Evolutionary conservation across 2,797 vertebrate genomes (phyloP), one percentile per base, ranked within the genome.

Genomic region (Poeciliopsis turneri): DNA sequence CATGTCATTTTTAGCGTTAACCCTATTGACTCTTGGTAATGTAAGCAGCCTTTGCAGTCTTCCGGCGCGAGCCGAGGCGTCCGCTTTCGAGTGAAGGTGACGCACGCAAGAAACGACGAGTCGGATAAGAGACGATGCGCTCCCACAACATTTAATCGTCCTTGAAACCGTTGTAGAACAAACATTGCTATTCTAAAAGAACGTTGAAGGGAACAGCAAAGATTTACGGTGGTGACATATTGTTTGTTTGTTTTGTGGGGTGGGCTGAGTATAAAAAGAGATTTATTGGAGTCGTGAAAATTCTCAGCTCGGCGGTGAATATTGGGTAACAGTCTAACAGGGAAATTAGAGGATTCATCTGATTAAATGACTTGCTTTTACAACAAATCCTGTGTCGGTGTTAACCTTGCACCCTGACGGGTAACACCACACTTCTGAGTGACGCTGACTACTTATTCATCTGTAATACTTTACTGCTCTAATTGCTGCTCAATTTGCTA

Each of bases 1-100:
- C 69, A 90, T 92, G 87, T 39, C 55, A 88, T 89, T 87, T 84
- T 57, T 43, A 47, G 45, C 41, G 81, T 86, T 83, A 82, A 83
- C 76, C 81, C 68, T 80, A 76, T 72, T 86, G 75, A 39, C 53
- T 78, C 33, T 64, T 46, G 23, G 33, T 36, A 55, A 25, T 3
- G 25, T 25, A n/a, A n/a, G 2, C 33, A 39, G 51, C 3, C 20
- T 55, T 41, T n/a, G 0, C 25, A 28, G 25, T 46, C 13, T 23
- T 28, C 5, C 15, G 4, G 55, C 72, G 81, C 30, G 5, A 76
- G 82, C 39, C 88, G 1, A 7, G 0, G 73, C 57, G 49, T 72
- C 74, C 74, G 55, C 86, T 80, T 76, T 53, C 13, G 12, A 11
- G 10, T 76, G 78, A 18, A 3, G 69, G 43, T 70, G 59, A 71